A percentile compares a stretch with the other conserved stretches of the same genome.
These are phyloP conservation scores for Montipora capricornis DNA, from an alignment of 64 coral and sea anemone genomes.

Conservation along the genomic window DNA sequence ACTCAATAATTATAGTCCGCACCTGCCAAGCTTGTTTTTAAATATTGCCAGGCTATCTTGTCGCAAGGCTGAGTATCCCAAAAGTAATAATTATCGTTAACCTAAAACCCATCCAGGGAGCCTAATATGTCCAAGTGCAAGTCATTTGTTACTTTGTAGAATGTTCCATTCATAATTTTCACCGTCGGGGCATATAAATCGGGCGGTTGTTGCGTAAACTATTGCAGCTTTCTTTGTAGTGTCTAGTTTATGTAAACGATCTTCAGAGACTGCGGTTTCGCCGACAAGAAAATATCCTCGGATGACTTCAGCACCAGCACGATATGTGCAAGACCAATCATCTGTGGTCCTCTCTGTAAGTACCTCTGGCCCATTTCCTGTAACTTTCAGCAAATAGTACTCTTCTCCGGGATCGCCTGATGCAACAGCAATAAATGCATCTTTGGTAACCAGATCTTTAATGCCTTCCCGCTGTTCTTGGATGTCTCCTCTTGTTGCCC, in stretches of 20 bases:
- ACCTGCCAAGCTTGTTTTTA: too few species aligned
- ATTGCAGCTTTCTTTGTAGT: slow-evolving; percentile 20
- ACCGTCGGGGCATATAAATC: neutral
- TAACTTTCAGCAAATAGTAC: slow-evolving; percentile 41
- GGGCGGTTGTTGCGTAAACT: slow-evolving; percentile 13
- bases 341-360: neutral
- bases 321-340: slow-evolving; percentile 4
- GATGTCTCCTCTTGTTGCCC: neutral
- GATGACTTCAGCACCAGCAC: neutral
- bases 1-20: too few species aligned
- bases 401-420: slow-evolving; percentile 48
- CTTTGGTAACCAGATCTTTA: neutral
- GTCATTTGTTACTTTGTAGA: too few species aligned
- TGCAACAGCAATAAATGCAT: slow-evolving; percentile 23
- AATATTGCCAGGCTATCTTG: too few species aligned
- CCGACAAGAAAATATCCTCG: neutral
- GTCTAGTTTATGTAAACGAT: slow-evolving; percentile 24
- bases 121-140: too few species aligned
- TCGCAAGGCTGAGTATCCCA: too few species aligned
- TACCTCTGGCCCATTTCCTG: slow-evolving; percentile 34
- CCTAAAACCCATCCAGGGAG: too few species aligned
- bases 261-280: neutral
- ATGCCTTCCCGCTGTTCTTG: neutral
- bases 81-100: too few species aligned
- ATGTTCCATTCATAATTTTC: too few species aligned